These are phyloP conservation scores for Drosophila bocqueti DNA, from an alignment of 1,140 invertebrate genomes.

Conservation along the genomic window DNA sequence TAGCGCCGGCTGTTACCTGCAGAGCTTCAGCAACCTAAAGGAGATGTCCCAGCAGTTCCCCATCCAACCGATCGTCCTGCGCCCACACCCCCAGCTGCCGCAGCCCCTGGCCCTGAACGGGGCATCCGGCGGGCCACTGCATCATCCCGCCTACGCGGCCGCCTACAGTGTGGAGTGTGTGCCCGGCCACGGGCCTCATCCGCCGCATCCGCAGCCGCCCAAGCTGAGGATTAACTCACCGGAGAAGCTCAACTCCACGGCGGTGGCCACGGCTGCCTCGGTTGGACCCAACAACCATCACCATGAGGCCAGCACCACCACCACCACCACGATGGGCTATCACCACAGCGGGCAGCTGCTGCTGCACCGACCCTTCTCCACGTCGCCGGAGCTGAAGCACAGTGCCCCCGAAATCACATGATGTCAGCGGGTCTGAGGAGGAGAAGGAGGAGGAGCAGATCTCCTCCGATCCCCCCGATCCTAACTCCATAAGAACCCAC, in stretches of 20 bases:
- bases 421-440: slow-evolving; percentile 72
- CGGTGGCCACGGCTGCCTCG: slow-evolving; percentile 59
- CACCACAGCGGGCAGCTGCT: slow-evolving; percentile 83
- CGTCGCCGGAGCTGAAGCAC: slow-evolving; percentile 82
- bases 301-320: slow-evolving; percentile 24
- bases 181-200: slow-evolving; percentile 29
- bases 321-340: slow-evolving; percentile 56
- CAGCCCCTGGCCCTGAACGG: slow-evolving; percentile 79
- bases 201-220: slow-evolving; percentile 75
- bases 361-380: slow-evolving; percentile 86
- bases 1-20: slow-evolving; percentile 82
- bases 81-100: slow-evolving; percentile 84
- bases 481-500: slow-evolving; percentile 9
- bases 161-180: slow-evolving; percentile 78
- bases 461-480: background rate
- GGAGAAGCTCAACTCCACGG: slow-evolving; percentile 83
- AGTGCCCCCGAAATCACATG: slow-evolving; percentile 86
- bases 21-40: slow-evolving; percentile 83
- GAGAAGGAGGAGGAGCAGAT: slow-evolving; percentile 36
- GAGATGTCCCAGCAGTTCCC: slow-evolving; percentile 84
- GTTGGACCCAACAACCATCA: slow-evolving; percentile 52
- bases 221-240: slow-evolving; percentile 86
- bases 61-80: slow-evolving; percentile 82
- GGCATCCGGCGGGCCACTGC: slow-evolving; percentile 60
- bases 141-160: slow-evolving; percentile 81